phyloP scores from a whole-genome alignment of 2,113 vertebrate genomes.

The Otocyon megalotis region DNA sequence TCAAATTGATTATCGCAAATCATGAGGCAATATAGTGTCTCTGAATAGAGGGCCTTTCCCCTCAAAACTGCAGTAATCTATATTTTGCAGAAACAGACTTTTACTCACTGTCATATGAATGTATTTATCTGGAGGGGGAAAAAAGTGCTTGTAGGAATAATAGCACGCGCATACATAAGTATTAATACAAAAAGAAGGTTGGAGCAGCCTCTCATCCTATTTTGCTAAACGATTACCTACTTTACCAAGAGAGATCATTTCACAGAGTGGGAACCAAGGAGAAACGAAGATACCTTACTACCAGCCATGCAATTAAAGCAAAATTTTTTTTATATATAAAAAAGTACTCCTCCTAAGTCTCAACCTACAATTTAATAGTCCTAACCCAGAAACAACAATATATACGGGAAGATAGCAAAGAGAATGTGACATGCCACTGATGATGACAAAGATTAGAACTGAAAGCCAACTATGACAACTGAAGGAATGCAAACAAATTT shows the following conservation, averaged over 20 bases:
- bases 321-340: neutral
- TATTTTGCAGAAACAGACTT: slow-evolving; percentile 19
- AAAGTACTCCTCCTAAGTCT: neutral
- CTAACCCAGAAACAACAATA: slow-evolving; percentile 21
- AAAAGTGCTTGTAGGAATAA: neutral
- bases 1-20: slow-evolving; percentile 68
- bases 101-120: neutral
- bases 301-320: neutral
- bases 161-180: neutral
- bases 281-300: neutral
- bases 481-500: neutral
- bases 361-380: neutral
- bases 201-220: neutral
- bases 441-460: neutral
- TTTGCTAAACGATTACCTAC: neutral
- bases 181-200: neutral
- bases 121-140: neutral
- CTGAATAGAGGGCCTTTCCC: neutral
- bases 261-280: neutral
- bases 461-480: neutral
- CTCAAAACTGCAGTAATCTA: neutral
- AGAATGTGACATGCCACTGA: neutral
- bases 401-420: neutral
- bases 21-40: slow-evolving; percentile 13
- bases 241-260: neutral